Base-by-base conservation (phyloP, 2,113 vertebrate species). In the Dinomys branickii region DNA sequence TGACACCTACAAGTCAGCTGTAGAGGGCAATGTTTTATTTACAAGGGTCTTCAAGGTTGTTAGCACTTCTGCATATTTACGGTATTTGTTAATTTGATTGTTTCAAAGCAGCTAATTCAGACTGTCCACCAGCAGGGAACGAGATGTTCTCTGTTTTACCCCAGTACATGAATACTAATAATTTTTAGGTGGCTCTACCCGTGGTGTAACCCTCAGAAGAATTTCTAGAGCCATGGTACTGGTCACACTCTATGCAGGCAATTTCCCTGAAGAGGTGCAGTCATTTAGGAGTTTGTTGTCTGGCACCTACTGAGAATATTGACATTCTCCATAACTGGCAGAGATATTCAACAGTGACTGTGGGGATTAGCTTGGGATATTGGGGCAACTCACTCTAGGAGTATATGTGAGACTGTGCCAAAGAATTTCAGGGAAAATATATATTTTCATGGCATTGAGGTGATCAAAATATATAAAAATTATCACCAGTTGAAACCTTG, bases 61-160 rank as follows among this genome's bases (percentile, higher is more conserved):
- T 58, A 80, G 20, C 7, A 78, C 10, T 33, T 52, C 59, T 86
- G 5, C 16, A 10, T 78, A 14, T 78, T 56, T 94, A 20, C 84
- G 20, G 17, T 88, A 78, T 77, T 89, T 9, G 61, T 33, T 82
- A 10, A 20, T 61, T 20, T 97, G 61, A 63, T 71, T 56, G 85
- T 83, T 86, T 69, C 50, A 96, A 85, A 78, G 75, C 58, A 90
- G 22, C 78, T 87, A 88, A 47, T 58, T 47, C 71, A 24, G 63
- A 41, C 58, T 47, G 33, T 20, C 56, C 28, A 71, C 11, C 7
- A 52, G 16, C n/a, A 58, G 88, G 26, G 12, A 94, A n/a, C 0
- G 63, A 52, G 4, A n/a, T 65, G 1, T 73, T 80, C 12, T 88
- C 11, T 61, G 35, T 50, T 86, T 83, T 69, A 33, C 26, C 3